Conservation (phyloP, 2,113 vertebrate species). For the Aptenodytes patagonicus region DNA sequence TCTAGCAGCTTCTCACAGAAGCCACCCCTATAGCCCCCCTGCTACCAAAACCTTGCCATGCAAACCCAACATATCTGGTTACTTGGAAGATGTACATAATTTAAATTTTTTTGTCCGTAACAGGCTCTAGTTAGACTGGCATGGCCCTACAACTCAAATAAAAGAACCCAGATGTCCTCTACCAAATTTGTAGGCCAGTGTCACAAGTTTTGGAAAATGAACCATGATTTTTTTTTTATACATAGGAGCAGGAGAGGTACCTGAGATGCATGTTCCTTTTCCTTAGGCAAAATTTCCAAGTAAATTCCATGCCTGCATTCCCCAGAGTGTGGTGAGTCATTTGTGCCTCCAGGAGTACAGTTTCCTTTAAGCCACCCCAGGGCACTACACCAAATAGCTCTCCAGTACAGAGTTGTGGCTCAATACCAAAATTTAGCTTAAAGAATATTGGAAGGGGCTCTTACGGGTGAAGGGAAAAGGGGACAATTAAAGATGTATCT, state of each 20-base stretch:
- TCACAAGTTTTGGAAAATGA: background rate
- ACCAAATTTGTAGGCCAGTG: background rate
- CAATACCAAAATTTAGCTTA: background rate
- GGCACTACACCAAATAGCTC: background rate
- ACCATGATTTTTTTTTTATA: background rate
- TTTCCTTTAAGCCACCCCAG: background rate
- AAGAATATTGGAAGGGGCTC: background rate
- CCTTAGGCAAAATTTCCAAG: background rate
- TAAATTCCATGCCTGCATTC: background rate
- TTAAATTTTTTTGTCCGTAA: background rate
- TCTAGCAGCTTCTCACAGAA: too few species aligned
- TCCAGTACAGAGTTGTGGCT: background rate
- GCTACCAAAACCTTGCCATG: too few species aligned
- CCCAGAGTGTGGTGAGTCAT: rapidly evolving
- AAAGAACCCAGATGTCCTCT: background rate
- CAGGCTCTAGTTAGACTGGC: background rate
- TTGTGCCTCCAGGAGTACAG: background rate
- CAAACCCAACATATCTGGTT: too few species aligned
- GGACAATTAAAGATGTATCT: background rate
- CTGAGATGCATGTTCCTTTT: background rate
- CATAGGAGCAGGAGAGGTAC: background rate
- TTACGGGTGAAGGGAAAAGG: background rate
- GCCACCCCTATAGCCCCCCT: too few species aligned
- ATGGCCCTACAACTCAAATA: background rate
- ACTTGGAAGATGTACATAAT: background rate